Percentiles rank a stretch among this genome's conserved stretches.
phyloP scores from a whole-genome alignment of 2,113 vertebrate species.

The Gasterosteus nipponicus region DNA sequence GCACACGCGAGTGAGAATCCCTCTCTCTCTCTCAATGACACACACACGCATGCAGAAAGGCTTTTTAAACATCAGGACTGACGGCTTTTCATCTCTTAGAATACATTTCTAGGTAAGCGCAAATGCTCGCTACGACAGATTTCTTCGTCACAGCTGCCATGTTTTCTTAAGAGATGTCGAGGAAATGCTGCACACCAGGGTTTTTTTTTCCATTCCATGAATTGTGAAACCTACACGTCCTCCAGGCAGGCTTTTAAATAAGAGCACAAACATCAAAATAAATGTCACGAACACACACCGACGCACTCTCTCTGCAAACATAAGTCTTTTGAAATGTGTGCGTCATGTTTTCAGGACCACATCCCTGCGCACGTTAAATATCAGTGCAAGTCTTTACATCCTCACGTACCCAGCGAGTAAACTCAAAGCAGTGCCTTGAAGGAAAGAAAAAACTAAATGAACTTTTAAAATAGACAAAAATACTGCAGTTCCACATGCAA shows the following conservation, averaged over 20 bases:
- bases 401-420: slow-evolving; percentile 14
- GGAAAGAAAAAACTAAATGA: background rate
- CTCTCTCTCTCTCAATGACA: background rate
- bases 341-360: slow-evolving; percentile 5
- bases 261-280: slow-evolving; percentile 9
- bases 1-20: background rate
- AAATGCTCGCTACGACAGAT: slow-evolving; percentile 9
- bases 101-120: slow-evolving; percentile 21
- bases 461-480: slow-evolving; percentile 6
- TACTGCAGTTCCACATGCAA: slow-evolving; percentile 19
- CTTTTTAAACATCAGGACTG: slow-evolving; percentile 43
- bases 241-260: slow-evolving; percentile 12
- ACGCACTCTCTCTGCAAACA: slow-evolving; percentile 1
- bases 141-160: slow-evolving; percentile 22
- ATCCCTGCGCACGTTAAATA: slow-evolving; percentile 11
- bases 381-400: slow-evolving; percentile 35
- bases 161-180: background rate
- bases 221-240: slow-evolving; percentile 17
- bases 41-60: background rate
- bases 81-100: slow-evolving; percentile 31
- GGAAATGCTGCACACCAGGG: background rate
- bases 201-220: background rate
- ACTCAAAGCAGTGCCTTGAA: slow-evolving; percentile 5
- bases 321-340: slow-evolving; percentile 6
- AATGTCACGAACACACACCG: background rate